Percentiles rank a stretch among this genome's conserved stretches.
Evolutionary conservation across 2,113 vertebrate genomes (phyloP).

Genomic region (Gallinago media): DNA sequence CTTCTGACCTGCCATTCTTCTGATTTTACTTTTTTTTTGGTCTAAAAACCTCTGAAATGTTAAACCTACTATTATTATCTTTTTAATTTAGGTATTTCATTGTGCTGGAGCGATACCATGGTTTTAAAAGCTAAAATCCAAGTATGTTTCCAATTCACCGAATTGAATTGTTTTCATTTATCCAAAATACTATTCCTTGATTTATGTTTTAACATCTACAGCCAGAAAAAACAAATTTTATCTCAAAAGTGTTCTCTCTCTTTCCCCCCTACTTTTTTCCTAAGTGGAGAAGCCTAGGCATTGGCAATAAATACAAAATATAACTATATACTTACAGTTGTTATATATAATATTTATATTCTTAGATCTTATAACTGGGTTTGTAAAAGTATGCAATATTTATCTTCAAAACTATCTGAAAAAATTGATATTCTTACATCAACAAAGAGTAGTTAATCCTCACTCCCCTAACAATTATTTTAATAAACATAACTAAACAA

Average conservation of each 20-base stretch:
- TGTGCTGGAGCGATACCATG: neutral
- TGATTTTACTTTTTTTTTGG: neutral
- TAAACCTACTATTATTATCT: neutral
- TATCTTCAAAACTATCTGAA: neutral
- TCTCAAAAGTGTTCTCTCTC: neutral
- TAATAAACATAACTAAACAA: neutral
- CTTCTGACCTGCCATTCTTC: neutral
- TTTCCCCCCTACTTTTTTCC: accelerated
- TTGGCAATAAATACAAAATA: neutral
- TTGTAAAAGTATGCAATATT: neutral
- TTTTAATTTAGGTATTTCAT: neutral
- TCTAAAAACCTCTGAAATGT: neutral
- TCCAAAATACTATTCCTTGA: neutral
- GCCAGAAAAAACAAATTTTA: neutral
- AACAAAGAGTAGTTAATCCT: neutral
- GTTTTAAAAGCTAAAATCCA: neutral
- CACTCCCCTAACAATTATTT: neutral
- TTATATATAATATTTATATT: neutral
- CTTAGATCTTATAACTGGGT: neutral
- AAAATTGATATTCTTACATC: neutral
- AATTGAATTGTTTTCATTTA: neutral
- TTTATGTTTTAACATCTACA: neutral
- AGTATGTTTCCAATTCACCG: neutral
- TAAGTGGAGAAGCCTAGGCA: neutral
- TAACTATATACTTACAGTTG: neutral